Base-by-base conservation (phyloP, 2,797 vertebrate species). In the Myotis pilosus region DNA sequence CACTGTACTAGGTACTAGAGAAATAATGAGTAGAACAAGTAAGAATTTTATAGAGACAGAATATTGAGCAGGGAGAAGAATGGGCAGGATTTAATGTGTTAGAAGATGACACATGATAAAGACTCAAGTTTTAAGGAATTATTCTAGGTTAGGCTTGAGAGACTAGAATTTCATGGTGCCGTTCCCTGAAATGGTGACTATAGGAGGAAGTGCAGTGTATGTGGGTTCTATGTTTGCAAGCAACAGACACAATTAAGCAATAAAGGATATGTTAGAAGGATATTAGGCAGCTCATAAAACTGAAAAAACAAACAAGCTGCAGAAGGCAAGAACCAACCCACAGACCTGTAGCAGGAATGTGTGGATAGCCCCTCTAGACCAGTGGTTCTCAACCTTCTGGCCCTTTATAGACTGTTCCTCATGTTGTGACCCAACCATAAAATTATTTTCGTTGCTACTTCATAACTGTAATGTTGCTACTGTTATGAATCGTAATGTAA, bases 161-260 rank as follows among this genome's bases (percentile, higher is more conserved):
- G 25, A 76, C 13, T 74, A 38, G 62, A 74, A 33, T 75, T 28
- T 55, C 41, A 55, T 79, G 53, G 47, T 76, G 22, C 72, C n/a
- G 13, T 69, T 71, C 78, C 55, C 89, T 76, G 20, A 72, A 95
- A 82, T 68, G 53, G n/a, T 57, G 19, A 84, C 44, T 36, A 4
- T 5, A 76, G 72, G 72, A 89, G 72, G 64, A 94, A 80, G 7
- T 79, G 4, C 20, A 4, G 51, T 53, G 5, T 86, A 22, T 78
- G 30, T 47, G 41, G 38, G 28, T 60, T 74, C 53, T 87, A 41
- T 72, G 23, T 22, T 55, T 72, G n/a, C 22, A 87, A 36, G 78
- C 41, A 71, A 38, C 57, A 91, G 84, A 89, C n/a, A 86, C 28
- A 66, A 78, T 80, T 51, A 74, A 93, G 80, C 49, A 91, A 85